Evolutionary conservation across 2,113 vertebrate genomes (phyloP), one percentile per base, ranked within the genome.

Genomic region (Rostratula benghalensis): DNA sequence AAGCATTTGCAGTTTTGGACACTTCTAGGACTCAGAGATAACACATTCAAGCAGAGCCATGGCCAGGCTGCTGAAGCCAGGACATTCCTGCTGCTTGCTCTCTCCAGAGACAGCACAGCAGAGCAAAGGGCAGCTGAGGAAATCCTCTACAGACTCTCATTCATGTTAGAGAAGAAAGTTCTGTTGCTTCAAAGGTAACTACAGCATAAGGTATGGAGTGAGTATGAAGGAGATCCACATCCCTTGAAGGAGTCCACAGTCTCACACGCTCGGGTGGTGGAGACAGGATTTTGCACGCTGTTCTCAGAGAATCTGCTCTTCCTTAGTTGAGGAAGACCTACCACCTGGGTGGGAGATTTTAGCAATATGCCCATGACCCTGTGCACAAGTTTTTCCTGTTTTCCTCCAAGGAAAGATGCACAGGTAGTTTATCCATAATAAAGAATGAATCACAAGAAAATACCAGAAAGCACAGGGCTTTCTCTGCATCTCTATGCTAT

Each of bases 221-320:
- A 67, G 14, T 10, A 13, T 5, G 43, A 92, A 81, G 45, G 30
- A 68, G 12, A 79, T 68, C 8, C 13, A n/a, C 11, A 48, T 13
- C 7, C 53, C 53, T 48, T 22, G 39, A 87, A 75, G 27, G 46
- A 69, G 92, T 21, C 39, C 16, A 41, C 25, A 31, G 5, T 57
- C 45, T 80, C 76, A 63, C 68, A 35, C 1, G 1, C 33, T 83
- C 1, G 0, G 19, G 24, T 33, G 73, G 31, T 1, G 5, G 21
- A 73, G 35, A 95, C 24, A 25, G n/a, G 19, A 56, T 2, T 84
- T 60, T 46, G 57, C 27, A 76, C 4, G 4, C 28, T 77, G 53
- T 24, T 88, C 67, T 93, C 7, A 2, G 28, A 76, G 27, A 65
- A 83, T 13, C 50, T 73, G 67, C n/a, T 45, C 20, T 33, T 78